A percentile compares a stretch with the other conserved stretches of the same genome.
phyloP scores from a whole-genome alignment of 2,113 vertebrate genomes.

The Macquaria australasica region DNA sequence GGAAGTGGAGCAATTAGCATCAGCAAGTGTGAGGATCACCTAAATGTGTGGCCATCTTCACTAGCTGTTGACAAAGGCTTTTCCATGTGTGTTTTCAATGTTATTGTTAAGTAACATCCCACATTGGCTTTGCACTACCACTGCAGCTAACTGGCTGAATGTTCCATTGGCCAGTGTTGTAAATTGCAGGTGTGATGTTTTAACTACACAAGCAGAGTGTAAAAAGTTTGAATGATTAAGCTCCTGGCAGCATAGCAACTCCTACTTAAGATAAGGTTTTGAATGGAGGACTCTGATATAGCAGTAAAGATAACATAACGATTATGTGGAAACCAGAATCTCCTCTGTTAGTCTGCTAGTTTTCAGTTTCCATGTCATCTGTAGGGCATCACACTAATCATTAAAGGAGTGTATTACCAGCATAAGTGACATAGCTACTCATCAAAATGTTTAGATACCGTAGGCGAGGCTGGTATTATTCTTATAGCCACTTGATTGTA shows the following conservation, averaged over 20 bases:
- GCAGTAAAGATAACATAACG: conserved; percentile 15
- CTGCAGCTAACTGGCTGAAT: conserved; percentile 18
- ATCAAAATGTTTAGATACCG: not conserved
- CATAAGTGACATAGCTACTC: not conserved
- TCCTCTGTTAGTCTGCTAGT: conserved; percentile 7
- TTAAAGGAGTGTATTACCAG: not conserved
- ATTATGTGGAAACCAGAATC: conserved; percentile 4
- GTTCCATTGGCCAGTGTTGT: conserved; percentile 28
- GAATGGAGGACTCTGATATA: not conserved
- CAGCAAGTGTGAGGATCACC: conserved; percentile 43
- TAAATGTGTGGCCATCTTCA: conserved; percentile 33
- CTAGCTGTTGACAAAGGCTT: conserved; percentile 29
- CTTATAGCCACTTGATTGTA: conserved; percentile 22
- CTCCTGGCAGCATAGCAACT: conserved; percentile 19
- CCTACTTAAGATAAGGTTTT: not conserved
- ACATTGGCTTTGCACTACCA: conserved; percentile 43
- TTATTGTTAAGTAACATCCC: conserved; percentile 27
- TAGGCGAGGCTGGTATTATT: conserved; percentile 7
- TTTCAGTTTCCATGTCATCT: not conserved
- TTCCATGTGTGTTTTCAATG: conserved; percentile 18
- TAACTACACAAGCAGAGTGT: conserved; percentile 26
- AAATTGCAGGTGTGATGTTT: conserved; percentile 5
- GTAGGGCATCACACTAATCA: conserved; percentile 1
- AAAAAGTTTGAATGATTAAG: conserved; percentile 17
- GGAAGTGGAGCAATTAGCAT: conserved; percentile 32